A percentile compares a stretch with the other conserved stretches of the same genome.
phyloP scores from a whole-genome alignment of 2,888 invertebrate genomes.

The Apantesis nais region DNA sequence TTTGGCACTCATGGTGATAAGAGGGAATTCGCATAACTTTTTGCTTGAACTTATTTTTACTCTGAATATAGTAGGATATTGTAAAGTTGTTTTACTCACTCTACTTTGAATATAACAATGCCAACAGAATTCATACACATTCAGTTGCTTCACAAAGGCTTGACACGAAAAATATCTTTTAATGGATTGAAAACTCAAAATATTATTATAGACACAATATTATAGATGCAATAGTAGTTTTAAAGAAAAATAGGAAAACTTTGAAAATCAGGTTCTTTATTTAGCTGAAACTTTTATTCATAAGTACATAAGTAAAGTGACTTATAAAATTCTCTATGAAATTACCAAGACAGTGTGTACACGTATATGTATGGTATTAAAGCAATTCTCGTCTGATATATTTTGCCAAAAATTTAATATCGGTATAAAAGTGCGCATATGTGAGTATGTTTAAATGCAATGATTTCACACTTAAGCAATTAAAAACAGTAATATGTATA shows the following conservation, averaged over 20 bases:
- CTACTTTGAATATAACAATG: not conserved
- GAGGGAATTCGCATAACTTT: constrained; percentile 3
- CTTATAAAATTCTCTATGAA: no score
- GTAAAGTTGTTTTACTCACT: not conserved
- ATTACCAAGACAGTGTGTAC: no score
- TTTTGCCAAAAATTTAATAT: no score
- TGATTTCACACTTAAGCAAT: not conserved
- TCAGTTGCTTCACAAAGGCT: not conserved
- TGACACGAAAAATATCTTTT: not conserved
- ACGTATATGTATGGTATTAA: no score
- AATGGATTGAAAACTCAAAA: not conserved
- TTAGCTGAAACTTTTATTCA: not conserved
- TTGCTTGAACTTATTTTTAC: constrained; percentile 2
- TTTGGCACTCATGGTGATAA: constrained; percentile 33
- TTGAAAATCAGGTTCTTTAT: not conserved
- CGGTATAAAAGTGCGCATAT: no score
- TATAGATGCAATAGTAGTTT: no score
- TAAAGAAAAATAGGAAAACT: no score
- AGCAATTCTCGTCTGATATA: no score
- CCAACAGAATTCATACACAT: not conserved
- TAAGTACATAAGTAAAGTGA: no score
- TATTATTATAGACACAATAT: no score
- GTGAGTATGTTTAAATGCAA: not conserved
- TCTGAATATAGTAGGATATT: not conserved
- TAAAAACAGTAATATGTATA: not conserved